Base-by-base conservation (phyloP, 1,140 invertebrate species). In the Pseudomyrmex gracilis region DNA sequence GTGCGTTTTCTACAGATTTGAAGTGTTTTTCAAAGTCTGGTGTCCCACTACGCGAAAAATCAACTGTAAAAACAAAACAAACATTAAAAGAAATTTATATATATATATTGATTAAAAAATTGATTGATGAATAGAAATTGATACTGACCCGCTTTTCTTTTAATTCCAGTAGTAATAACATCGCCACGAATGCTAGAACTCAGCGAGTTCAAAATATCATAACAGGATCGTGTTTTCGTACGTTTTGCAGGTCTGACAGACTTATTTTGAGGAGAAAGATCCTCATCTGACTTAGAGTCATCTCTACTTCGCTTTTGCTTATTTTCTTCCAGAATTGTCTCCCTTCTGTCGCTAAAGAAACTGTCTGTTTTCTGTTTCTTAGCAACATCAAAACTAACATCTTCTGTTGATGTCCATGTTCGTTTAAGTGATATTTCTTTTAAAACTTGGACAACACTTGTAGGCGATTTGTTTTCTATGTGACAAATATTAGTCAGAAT, bases 11-110 rank as follows among this genome's bases (percentile, higher is more conserved):
- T n/a, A 90, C 83, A 15, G 90, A 85, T 66, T 94, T 94, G 45
- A 94, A 94, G 68, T 94, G 93, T 22, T 94, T 94, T 55, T 92
- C 93, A 45, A 91, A 87, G 55, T 92, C 93, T 15, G 93, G 91
- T 12, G 92, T 92, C 20, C 87, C 92, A 24, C 91, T 90, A n/a
- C 89, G 90, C 3, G 93, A 94, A 67, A 84, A 87, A 58, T 94
- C 94, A 7, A 85, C 92, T 93, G 53, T 47, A 89, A 85, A 34
- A 74, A 67, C 51, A 58, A 73, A 55, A 22, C 15, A 22, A 4
- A 24, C 10, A 10, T 47, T 49, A 4, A 45, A 34, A 15, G 55
- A 57, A 53, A 70, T 47, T 12, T 2, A 45, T 51, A 10, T 20
- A 45, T 51, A 10, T 20, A 1, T 12, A 47, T 77, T 0, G 15